These are phyloP conservation scores for Ptychadena robeensis DNA, from an alignment of 2,797 vertebrate species.

Conservation along the genomic window DNA sequence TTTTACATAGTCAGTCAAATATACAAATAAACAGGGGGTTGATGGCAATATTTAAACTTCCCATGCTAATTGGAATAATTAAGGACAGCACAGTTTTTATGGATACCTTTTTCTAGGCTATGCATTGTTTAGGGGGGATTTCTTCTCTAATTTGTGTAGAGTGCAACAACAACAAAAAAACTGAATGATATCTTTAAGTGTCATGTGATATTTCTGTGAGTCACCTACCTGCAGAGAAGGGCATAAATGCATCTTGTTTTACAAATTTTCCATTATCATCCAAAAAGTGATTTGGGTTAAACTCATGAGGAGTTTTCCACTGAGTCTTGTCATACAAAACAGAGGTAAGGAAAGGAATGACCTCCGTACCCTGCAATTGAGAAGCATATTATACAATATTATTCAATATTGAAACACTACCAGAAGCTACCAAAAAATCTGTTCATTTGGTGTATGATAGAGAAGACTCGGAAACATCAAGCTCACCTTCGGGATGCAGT, in stretches of 20 bases:
- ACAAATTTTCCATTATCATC: conserved; percentile 68
- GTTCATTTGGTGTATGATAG: background rate
- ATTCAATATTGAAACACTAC: no score
- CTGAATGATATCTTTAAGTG: background rate
- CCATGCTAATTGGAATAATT: no score
- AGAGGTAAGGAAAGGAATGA: conserved; percentile 69
- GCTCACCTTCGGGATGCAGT: conserved; percentile 70
- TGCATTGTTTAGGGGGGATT: background rate
- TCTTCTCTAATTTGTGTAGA: no score
- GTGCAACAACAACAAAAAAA: background rate
- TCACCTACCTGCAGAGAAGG: conserved; percentile 69
- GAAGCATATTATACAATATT: background rate
- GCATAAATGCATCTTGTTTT: conserved; percentile 70
- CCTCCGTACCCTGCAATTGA: conserved; percentile 68
- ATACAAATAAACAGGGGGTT: no score
- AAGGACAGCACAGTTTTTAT: no score
- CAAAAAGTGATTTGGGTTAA: conserved; percentile 72
- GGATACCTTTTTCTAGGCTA: background rate
- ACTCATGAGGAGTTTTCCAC: conserved; percentile 69
- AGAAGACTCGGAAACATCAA: no score
- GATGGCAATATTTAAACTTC: no score
- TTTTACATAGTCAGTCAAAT: no score
- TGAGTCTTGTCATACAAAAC: conserved; percentile 66
- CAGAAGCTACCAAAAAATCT: no score
- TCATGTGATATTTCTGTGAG: background rate